phyloP scores from a whole-genome alignment of 1,140 invertebrate genomes.

The Brachionus manjavacas region DNA sequence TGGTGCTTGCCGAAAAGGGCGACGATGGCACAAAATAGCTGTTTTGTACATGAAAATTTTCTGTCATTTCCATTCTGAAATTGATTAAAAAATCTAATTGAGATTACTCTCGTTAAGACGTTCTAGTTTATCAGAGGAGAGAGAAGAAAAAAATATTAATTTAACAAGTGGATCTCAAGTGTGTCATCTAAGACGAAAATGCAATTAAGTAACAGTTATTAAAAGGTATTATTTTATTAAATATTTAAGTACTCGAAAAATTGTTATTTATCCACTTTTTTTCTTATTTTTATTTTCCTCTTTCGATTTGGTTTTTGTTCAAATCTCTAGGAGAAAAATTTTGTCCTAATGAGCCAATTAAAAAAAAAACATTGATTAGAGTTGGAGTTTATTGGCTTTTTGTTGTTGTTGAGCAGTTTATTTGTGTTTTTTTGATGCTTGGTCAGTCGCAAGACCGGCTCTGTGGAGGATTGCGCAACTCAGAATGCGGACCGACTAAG shows the following conservation, averaged over 20 bases:
- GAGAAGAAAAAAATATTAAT: not conserved
- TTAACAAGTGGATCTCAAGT: slow-evolving; percentile 20
- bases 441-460: not conserved
- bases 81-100: not conserved
- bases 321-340: too few species aligned
- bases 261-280: not conserved
- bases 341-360: not conserved
- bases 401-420: not conserved
- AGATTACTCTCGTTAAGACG: not conserved
- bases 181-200: not conserved
- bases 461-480: not conserved
- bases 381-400: not conserved
- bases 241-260: not conserved
- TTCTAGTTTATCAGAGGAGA: not conserved
- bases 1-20: not conserved
- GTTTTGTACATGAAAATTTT: not conserved
- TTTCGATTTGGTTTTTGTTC: too few species aligned
- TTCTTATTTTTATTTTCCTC: not conserved
- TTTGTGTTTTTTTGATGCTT: not conserved
- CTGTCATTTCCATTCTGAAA: not conserved
- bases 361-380: not conserved
- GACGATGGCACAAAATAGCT: slow-evolving; percentile 10
- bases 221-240: slow-evolving; percentile 29
- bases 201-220: slow-evolving; percentile 17
- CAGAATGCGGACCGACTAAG: not conserved